Evolutionary conservation across 2,888 invertebrate species (phyloP).

Genomic region (Phyto melanocephala): DNA sequence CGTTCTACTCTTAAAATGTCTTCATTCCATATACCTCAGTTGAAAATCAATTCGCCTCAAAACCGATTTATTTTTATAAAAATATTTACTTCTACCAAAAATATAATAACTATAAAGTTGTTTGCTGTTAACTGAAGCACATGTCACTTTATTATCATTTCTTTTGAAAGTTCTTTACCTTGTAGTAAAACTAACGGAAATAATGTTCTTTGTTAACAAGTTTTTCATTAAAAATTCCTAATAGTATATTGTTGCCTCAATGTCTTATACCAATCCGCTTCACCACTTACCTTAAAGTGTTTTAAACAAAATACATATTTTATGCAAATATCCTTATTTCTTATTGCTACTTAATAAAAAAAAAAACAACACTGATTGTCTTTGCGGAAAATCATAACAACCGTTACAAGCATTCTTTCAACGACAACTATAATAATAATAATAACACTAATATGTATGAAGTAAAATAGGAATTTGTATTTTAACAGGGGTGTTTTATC

Average conservation of each 20-base stretch:
- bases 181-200: conserved; percentile 9
- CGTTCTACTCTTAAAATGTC: too few relatives aligned
- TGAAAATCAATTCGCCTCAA: too few relatives aligned
- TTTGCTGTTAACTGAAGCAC: too few relatives aligned
- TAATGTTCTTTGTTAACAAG: conserved; percentile 41
- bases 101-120: too few relatives aligned
- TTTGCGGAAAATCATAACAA: conserved; percentile 32
- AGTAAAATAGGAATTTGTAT: conserved; percentile 4
- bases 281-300: background rate
- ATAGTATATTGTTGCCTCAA: background rate
- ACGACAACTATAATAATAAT: background rate
- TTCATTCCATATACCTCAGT: too few relatives aligned
- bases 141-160: background rate
- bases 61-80: too few relatives aligned
- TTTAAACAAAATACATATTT: conserved; percentile 21
- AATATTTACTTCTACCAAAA: too few relatives aligned
- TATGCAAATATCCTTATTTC: conserved; percentile 46
- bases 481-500: conserved; percentile 16
- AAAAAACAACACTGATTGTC: conserved; percentile 29
- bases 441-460: background rate
- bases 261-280: background rate
- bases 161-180: background rate
- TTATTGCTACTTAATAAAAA: background rate
- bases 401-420: background rate
- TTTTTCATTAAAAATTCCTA: conserved; percentile 35